phyloP scores from a whole-genome alignment of 2,797 vertebrate species.

The Sebastes oblongus region DNA sequence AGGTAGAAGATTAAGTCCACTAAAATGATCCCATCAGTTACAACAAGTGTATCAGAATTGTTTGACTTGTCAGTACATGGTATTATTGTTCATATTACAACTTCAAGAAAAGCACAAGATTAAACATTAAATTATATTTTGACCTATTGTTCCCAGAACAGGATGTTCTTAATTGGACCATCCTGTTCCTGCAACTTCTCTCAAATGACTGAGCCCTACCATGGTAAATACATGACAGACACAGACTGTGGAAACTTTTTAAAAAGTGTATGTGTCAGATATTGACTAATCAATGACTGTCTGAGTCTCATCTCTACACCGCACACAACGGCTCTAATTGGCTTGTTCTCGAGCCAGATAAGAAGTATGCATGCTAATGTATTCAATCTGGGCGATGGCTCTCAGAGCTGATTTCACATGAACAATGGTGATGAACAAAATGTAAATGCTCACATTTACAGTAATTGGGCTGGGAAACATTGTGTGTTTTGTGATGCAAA shows the following conservation, averaged over 20 bases:
- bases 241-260: not conserved
- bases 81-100: not conserved
- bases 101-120: not conserved
- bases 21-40: not conserved
- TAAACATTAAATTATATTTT: not conserved
- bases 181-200: conserved; percentile 1
- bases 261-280: conserved; percentile 8
- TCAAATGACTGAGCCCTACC: not conserved
- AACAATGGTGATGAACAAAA: conserved; percentile 80
- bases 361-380: conserved; percentile 68
- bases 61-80: not conserved
- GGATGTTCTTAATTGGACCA: conserved; percentile 21
- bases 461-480: conserved; percentile 75
- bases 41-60: not conserved
- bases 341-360: conserved; percentile 59
- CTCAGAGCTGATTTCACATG: conserved; percentile 76
- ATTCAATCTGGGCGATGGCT: conserved; percentile 69
- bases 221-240: conserved; percentile 14
- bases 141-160: not conserved
- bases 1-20: not conserved
- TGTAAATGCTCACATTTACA: conserved; percentile 78
- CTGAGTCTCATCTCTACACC: conserved; percentile 24
- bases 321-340: conserved; percentile 52
- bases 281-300: conserved; percentile 18
- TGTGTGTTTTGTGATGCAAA: conserved; percentile 82